phyloP scores from a whole-genome alignment of 2,888 invertebrate genomes.

The Drosophila leonis region DNA sequence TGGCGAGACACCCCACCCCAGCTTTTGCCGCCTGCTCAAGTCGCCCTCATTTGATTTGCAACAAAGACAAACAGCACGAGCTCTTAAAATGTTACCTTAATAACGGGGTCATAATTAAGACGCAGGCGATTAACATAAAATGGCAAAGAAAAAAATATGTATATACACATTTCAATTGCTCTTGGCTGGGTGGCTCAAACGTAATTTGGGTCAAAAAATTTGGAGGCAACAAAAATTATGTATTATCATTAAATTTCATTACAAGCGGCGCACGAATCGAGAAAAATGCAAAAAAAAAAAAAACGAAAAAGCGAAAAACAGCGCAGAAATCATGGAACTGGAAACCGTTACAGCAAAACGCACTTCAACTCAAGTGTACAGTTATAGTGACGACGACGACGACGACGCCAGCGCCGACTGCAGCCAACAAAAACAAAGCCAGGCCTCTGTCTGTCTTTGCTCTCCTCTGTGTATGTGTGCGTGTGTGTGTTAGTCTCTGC shows the following conservation, averaged over 20 bases:
- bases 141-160: conserved; percentile 36
- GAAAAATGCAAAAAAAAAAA: conserved; percentile 52
- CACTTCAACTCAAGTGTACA: conserved; percentile 71
- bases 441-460: conserved; percentile 13
- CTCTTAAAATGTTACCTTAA: conserved; percentile 30
- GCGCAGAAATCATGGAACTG: conserved; percentile 65
- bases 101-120: conserved; percentile 55
- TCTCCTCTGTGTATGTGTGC: not conserved
- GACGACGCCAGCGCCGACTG: conserved; percentile 35
- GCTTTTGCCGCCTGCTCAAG: too few relatives aligned
- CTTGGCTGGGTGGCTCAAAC: conserved; percentile 54
- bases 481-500: conserved; percentile 22
- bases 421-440: conserved; percentile 60
- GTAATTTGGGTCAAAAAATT: conserved; percentile 78
- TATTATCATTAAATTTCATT: conserved; percentile 82
- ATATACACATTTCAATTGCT: conserved; percentile 37
- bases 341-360: conserved; percentile 76
- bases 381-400: conserved; percentile 56
- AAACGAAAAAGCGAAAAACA: conserved; percentile 29
- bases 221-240: conserved; percentile 67
- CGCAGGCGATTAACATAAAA: conserved; percentile 56
- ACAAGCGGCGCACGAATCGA: conserved; percentile 58
- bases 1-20: not conserved
- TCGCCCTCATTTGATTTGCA: conserved; percentile 35
- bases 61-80: conserved; percentile 32